Conservation (phyloP, 2,113 vertebrate species). For the Campylomormyrus numenius region DNA sequence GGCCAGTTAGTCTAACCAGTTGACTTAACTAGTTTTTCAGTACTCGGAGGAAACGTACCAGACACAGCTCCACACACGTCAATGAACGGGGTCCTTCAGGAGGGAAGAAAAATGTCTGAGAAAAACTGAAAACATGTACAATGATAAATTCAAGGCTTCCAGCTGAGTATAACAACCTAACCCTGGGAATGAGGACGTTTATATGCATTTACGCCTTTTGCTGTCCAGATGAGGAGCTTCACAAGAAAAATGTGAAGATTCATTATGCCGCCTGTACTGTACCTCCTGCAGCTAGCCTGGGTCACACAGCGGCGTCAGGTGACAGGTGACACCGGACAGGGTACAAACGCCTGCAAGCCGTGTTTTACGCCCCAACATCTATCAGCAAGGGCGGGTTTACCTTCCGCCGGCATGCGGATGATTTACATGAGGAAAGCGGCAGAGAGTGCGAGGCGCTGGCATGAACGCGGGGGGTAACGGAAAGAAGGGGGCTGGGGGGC, state of each 20-base stretch:
- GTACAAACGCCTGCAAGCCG: not conserved
- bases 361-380: not conserved
- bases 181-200: not conserved
- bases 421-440: not conserved
- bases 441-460: not conserved
- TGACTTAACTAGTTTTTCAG: not conserved
- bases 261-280: not conserved
- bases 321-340: not conserved
- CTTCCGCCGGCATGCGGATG: not conserved
- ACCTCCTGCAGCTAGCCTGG: not conserved
- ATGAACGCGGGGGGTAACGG: not conserved
- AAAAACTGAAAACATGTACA: not conserved
- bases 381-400: not conserved
- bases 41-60: not conserved
- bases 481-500: constrained; percentile 16
- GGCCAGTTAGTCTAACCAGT: not conserved
- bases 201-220: not conserved
- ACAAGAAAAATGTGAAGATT: not conserved
- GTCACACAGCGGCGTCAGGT: not conserved
- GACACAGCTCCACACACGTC: not conserved
- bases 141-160: not conserved
- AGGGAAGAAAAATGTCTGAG: not conserved
- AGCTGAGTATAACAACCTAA: not conserved
- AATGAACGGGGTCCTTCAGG: not conserved
- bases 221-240: not conserved